phyloP scores from a whole-genome alignment of 2,797 vertebrate genomes.

The Margarornis squamiger region DNA sequence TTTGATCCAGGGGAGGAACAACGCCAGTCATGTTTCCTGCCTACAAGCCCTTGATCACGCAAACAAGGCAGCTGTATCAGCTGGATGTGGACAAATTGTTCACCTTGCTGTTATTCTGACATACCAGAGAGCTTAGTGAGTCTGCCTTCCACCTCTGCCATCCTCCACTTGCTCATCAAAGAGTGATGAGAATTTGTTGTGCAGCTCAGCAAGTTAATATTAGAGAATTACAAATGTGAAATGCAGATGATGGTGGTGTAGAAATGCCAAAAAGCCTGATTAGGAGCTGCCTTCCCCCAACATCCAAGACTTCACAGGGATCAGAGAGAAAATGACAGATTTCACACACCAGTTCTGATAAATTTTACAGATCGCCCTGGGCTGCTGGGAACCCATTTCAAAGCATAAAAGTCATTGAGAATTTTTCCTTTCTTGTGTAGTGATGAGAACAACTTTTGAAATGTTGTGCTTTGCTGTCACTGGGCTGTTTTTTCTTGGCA shows the following conservation, averaged over 20 bases:
- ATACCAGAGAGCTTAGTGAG: not conserved
- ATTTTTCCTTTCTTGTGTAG: conserved; percentile 2
- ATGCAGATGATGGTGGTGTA: not conserved
- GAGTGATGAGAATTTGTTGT: not conserved
- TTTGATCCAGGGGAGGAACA: not conserved
- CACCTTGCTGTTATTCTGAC: not conserved
- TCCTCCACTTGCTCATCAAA: not conserved
- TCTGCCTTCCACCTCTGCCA: not conserved
- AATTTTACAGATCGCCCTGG: conserved; percentile 17
- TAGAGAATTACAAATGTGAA: not conserved
- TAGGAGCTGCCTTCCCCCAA: not conserved
- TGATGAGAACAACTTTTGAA: not conserved
- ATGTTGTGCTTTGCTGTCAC: not conserved
- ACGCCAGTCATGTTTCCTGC: not conserved
- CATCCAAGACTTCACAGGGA: not conserved
- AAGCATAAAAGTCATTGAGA: not conserved
- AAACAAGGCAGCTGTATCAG: not conserved
- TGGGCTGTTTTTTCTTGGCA: not conserved
- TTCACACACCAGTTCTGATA: conserved; percentile 8
- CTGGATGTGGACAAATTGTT: not conserved
- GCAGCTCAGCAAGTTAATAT: not conserved
- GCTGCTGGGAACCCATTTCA: conserved; percentile 18
- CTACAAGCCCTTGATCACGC: not conserved
- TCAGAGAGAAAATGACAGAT: not conserved
- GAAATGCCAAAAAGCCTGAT: not conserved